Evolutionary conservation across 2,797 vertebrate genomes (phyloP).

Genomic region (Melanotaenia nigrans): DNA sequence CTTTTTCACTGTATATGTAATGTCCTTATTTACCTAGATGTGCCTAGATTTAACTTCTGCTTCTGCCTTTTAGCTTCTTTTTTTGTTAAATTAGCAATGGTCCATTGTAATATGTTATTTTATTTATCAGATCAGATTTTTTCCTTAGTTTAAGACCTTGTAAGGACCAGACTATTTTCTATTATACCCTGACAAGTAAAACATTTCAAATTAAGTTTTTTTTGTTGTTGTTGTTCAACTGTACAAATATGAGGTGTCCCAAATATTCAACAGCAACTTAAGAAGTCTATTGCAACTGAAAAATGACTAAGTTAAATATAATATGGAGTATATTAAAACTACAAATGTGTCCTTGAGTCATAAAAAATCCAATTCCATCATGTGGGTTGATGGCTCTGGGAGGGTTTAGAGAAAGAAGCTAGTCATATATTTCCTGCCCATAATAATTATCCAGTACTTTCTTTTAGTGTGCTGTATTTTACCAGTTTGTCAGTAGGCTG

Average conservation of each 20-base stretch:
- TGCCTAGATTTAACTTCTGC: too few relatives aligned
- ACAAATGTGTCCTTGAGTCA: conserved; percentile 26
- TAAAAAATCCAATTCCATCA: conserved; percentile 31
- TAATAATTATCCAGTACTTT: conserved; percentile 14
- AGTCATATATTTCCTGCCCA: conserved; percentile 15
- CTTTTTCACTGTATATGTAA: too few relatives aligned
- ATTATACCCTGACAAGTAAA: neutral
- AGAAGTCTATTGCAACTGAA: conserved; percentile 6
- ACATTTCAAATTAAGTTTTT: neutral
- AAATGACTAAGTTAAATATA: neutral
- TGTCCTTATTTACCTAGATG: too few relatives aligned
- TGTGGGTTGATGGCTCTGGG: conserved; percentile 13
- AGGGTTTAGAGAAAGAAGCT: conserved; percentile 15
- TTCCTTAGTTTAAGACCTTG: too few relatives aligned
- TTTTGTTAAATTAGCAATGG: neutral
- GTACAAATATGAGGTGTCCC: neutral
- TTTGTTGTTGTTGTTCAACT: neutral
- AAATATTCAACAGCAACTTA: conserved; percentile 4
- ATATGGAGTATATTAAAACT: conserved; percentile 29
- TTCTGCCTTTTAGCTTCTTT: too few relatives aligned
- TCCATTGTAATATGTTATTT: neutral
- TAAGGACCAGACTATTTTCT: neutral
- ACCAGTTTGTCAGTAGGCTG: neutral
- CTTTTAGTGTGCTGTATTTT: neutral
- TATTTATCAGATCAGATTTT: too few relatives aligned